Percentiles rank a stretch among this genome's conserved stretches.
phyloP scores from a whole-genome alignment of 1,140 invertebrate genomes.

The Maniola jurtina region DNA sequence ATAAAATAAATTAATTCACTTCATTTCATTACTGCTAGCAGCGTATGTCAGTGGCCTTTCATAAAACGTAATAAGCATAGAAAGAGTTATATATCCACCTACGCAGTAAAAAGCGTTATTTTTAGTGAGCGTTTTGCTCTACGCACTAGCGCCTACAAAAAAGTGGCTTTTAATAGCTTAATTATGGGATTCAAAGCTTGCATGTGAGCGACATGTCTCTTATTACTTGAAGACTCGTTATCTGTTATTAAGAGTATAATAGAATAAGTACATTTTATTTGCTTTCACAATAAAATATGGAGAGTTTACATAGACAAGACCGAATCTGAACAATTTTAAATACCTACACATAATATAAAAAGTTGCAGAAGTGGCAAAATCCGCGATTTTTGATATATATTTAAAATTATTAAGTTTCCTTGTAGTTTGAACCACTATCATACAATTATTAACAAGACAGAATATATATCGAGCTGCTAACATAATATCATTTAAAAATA shows the following conservation, averaged over 20 bases:
- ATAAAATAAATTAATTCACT: background rate
- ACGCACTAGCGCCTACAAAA: background rate
- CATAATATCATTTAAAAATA: too few species aligned
- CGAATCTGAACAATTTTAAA: too few species aligned
- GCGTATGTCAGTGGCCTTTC: background rate
- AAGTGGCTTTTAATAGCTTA: constrained; percentile 2
- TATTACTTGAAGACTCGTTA: constrained; percentile 6
- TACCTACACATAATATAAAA: too few species aligned
- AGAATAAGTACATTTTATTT: background rate
- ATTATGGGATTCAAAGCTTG: constrained; percentile 5
- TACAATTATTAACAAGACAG: too few species aligned
- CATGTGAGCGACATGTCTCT: constrained; percentile 1
- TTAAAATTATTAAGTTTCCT: too few species aligned
- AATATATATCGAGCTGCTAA: too few species aligned
- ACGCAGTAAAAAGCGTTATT: background rate
- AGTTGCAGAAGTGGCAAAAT: too few species aligned
- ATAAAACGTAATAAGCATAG: background rate
- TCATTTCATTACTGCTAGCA: background rate
- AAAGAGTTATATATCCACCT: background rate
- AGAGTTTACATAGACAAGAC: background rate
- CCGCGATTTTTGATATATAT: too few species aligned
- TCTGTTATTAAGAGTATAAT: constrained; percentile 8
- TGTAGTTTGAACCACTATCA: too few species aligned
- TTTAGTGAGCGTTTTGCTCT: constrained; percentile 3
- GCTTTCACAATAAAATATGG: background rate